These are phyloP conservation scores for Atethmia centrago DNA, from an alignment of 2,888 invertebrate genomes.

Conservation along the genomic window DNA sequence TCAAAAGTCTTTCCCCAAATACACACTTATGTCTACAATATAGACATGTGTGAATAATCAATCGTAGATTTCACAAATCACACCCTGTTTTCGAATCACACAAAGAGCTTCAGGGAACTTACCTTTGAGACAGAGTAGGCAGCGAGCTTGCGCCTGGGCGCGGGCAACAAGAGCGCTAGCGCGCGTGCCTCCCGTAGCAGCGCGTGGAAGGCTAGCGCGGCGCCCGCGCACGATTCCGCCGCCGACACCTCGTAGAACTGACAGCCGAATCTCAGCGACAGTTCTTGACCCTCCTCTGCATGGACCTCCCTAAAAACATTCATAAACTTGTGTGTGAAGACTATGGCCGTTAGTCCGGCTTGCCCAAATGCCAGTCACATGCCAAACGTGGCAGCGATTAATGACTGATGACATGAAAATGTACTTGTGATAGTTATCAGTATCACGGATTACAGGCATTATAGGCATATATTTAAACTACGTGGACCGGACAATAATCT, in stretches of 20 bases:
- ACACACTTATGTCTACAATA: too few relatives aligned
- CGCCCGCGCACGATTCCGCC: conserved; percentile 95
- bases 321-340: neutral
- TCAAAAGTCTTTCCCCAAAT: neutral
- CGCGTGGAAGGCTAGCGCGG: conserved; percentile 95
- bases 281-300: conserved; percentile 94
- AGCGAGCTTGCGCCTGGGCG: conserved; percentile 93
- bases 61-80: neutral
- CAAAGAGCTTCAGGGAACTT: conserved; percentile 9
- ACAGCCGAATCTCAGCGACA: conserved; percentile 94
- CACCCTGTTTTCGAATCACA: neutral
- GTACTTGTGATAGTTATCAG: neutral
- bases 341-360: neutral
- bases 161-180: conserved; percentile 92
- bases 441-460: conserved; percentile 5
- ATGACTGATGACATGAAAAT: conserved; percentile 9
- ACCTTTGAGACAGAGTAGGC: conserved; percentile 95
- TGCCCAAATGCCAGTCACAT: neutral
- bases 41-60: neutral
- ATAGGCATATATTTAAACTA: neutral
- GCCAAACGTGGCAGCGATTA: conserved; percentile 9
- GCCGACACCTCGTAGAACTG: conserved; percentile 96
- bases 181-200: conserved; percentile 94
- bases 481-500: neutral
- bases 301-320: conserved; percentile 92